Evolutionary conservation across 2,888 invertebrate genomes (phyloP), one percentile per base, ranked within the genome.

Genomic region (Mylabris sibirica): DNA sequence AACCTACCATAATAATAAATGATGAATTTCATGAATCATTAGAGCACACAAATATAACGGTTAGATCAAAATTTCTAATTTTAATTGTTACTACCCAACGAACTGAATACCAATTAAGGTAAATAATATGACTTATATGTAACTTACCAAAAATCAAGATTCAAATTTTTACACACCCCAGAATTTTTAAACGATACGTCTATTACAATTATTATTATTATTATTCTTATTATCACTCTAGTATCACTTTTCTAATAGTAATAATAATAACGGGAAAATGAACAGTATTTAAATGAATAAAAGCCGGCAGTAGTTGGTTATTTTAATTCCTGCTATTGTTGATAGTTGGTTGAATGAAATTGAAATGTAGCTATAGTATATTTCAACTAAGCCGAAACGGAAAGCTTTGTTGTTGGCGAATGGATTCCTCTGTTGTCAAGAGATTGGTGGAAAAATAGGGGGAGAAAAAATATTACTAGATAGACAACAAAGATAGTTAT

Each of bases 341-440:
- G 49, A 60, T 63, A 62, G 67, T 65, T 67, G 41, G 70, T 62
- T 65, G 70, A 70, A 70, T 67, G 65, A 70, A 70, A 70, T 70
- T 67, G 70, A 65, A 70, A 70, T 70, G 67, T 65, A 53, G 20
- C 53, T 53, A 70, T 35, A n/a, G n/a, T n/a, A 35, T 30, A 35
- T 41, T 41, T 70, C 65, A 66, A 69, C 61, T 64, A 68, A 59
- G 63, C 68, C 68, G 65, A 68, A 65, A 65, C 68, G 66, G 49
- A 20, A 49, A 66, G 70, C 70, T 67, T 64, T 67, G 67, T 65
- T 35, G 35, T 49, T 67, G 70, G 67, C 65, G 61, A 70, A 70
- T 67, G 70, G 67, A 67, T 41, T 67, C 65, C 59, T 67, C 65
- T 41, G 65, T 60, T 8, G 30, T 65, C 53, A 53, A 12, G 22